phyloP scores from a whole-genome alignment of 1,140 invertebrate genomes.

The Megalonaias nervosa region DNA sequence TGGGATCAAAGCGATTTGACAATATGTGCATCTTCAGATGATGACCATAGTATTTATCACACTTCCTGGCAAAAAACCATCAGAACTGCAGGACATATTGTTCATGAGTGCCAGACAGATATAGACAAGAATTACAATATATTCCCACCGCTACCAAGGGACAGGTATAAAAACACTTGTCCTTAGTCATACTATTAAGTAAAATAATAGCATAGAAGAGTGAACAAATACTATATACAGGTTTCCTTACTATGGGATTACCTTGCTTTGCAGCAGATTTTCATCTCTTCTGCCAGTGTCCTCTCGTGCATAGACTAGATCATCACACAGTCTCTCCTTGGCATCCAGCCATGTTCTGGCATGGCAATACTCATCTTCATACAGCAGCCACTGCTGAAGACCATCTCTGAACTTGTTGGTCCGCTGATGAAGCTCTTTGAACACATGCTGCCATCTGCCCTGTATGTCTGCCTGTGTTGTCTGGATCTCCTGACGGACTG shows the following conservation, averaged over 20 bases:
- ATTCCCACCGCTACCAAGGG: too few relatives aligned
- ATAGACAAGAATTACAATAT: too few relatives aligned
- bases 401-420: slow-evolving; percentile 48
- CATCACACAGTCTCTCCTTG: slow-evolving; percentile 56
- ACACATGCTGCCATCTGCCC: slow-evolving; percentile 47
- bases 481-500: slow-evolving; percentile 53
- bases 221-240: not conserved
- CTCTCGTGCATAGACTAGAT: slow-evolving; percentile 46
- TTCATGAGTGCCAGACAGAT: too few relatives aligned
- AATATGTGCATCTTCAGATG: too few relatives aligned
- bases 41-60: too few relatives aligned
- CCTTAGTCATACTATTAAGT: too few relatives aligned
- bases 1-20: too few relatives aligned
- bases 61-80: too few relatives aligned
- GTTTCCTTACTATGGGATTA: slow-evolving; percentile 16
- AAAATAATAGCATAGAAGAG: too few relatives aligned
- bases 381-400: slow-evolving; percentile 56
- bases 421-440: slow-evolving; percentile 40
- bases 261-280: slow-evolving; percentile 55
- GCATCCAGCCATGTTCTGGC: slow-evolving; percentile 54
- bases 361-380: slow-evolving; percentile 54
- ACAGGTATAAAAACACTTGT: too few relatives aligned
- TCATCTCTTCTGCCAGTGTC: slow-evolving; percentile 41
- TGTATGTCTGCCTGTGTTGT: slow-evolving; percentile 54
- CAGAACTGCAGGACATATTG: too few relatives aligned